Percentiles rank a stretch among this genome's conserved stretches.
These are phyloP conservation scores for Erebia palarica DNA, from an alignment of 2,888 invertebrate genomes.

Conservation along the genomic window DNA sequence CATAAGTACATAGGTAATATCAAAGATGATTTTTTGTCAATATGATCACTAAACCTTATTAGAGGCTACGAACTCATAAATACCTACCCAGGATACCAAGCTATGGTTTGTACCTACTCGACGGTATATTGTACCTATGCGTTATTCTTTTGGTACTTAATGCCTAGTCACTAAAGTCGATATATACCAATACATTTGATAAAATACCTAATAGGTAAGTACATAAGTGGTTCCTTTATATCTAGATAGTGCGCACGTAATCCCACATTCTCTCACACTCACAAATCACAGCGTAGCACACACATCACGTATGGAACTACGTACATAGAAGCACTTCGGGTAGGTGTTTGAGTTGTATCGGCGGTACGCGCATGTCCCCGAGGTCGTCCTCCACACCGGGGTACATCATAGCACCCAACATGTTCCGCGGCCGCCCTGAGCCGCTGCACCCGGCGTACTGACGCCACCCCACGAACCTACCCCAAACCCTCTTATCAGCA, in stretches of 20 bases:
- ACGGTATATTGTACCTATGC: no score
- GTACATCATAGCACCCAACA: slow-evolving; percentile 81
- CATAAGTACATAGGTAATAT: no score
- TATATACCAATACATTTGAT: no score
- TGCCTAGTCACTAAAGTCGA: no score
- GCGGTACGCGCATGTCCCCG: slow-evolving; percentile 86
- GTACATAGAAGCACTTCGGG: slow-evolving; percentile 89
- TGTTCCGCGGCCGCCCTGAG: slow-evolving; percentile 64
- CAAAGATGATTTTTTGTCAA: no score
- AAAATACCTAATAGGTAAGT: background rate
- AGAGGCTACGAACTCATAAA: no score
- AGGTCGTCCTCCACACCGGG: slow-evolving; percentile 69
- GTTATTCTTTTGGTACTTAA: no score
- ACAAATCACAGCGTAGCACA: slow-evolving; percentile 25
- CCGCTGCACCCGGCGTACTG: slow-evolving; percentile 69
- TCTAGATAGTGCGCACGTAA: slow-evolving; percentile 1
- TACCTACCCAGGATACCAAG: no score
- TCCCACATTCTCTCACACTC: slow-evolving; percentile 10
- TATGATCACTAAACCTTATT: no score
- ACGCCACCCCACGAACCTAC: slow-evolving; percentile 68
- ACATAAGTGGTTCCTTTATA: background rate
- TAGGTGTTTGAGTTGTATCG: slow-evolving; percentile 87
- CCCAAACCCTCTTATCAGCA: slow-evolving; percentile 75
- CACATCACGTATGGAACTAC: slow-evolving; percentile 54
- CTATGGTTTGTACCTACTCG: no score